These are phyloP conservation scores for Tichodroma muraria DNA, from an alignment of 2,113 vertebrate species.

Conservation along the genomic window DNA sequence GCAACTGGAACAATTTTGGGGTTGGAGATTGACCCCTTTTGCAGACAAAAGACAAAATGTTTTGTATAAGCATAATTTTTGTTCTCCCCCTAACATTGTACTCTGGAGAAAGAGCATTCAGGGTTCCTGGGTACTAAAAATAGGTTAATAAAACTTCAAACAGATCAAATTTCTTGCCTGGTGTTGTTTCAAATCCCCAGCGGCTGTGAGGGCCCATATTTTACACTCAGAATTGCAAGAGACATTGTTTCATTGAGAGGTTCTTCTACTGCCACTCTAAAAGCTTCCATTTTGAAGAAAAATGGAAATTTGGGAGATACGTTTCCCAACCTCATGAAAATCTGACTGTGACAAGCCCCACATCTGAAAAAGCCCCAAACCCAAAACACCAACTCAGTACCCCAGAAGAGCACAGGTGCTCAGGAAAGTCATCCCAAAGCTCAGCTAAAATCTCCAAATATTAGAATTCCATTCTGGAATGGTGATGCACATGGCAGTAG, in stretches of 20 bases:
- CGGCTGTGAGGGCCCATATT: neutral
- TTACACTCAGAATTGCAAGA: neutral
- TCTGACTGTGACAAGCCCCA: neutral
- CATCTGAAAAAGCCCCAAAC: neutral
- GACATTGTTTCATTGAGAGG: neutral
- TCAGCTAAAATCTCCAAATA: neutral
- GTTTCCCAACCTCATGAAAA: neutral
- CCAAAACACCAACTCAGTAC: neutral
- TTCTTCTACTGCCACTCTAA: neutral
- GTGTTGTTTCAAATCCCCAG: neutral
- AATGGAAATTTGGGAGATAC: neutral
- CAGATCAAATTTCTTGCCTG: neutral
- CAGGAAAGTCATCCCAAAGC: neutral
- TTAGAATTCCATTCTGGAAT: neutral
- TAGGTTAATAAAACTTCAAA: neutral
- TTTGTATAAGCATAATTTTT: neutral
- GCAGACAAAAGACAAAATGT: neutral
- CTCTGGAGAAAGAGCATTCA: neutral
- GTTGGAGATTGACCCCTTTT: neutral
- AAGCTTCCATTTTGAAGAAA: neutral
- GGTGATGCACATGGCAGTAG: fast-evolving
- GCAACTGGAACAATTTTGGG: neutral
- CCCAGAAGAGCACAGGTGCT: fast-evolving
- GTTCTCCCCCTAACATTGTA: neutral
- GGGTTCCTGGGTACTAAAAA: neutral